Percentiles rank a stretch among this genome's conserved stretches.
These are phyloP conservation scores for Nephrotoma flavescens DNA, from an alignment of 2,888 invertebrate genomes.

Conservation along the genomic window DNA sequence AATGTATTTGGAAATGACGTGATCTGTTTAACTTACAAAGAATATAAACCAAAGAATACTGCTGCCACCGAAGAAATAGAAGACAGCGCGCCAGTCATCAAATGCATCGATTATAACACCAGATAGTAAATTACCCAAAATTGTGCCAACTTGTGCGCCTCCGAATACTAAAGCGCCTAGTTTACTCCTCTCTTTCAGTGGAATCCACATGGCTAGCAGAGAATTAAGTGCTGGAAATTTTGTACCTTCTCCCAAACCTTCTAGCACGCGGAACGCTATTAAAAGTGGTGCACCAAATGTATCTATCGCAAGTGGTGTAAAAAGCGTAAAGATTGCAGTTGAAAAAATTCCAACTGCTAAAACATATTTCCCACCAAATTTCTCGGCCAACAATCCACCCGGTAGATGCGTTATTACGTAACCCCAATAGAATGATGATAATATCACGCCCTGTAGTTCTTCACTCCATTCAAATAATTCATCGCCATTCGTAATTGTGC, in stretches of 20 bases:
- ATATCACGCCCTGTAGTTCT: constrained; percentile 56
- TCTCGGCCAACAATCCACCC: constrained; percentile 65
- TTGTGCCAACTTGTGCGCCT: constrained; percentile 49
- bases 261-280: constrained; percentile 57
- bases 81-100: constrained; percentile 59
- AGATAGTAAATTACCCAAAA: constrained; percentile 48
- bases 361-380: constrained; percentile 74
- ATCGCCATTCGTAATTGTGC: background rate
- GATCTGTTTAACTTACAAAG: constrained; percentile 37
- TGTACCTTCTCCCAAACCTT: constrained; percentile 75
- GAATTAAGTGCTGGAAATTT: constrained; percentile 75
- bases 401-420: constrained; percentile 72
- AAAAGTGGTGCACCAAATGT: constrained; percentile 50
- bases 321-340: constrained; percentile 64
- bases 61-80: constrained; percentile 64
- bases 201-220: constrained; percentile 68
- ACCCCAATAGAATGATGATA: constrained; percentile 75
- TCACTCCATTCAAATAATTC: constrained; percentile 48
- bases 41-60: constrained; percentile 59
- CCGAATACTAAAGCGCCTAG: constrained; percentile 68
- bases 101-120: constrained; percentile 51
- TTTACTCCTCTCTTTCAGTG: constrained; percentile 57
- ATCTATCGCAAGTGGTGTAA: constrained; percentile 61
- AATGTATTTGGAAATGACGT: background rate
- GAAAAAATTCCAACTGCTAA: constrained; percentile 67